Conservation (phyloP, 1,140 invertebrate species). For the Drosophila obscura region DNA sequence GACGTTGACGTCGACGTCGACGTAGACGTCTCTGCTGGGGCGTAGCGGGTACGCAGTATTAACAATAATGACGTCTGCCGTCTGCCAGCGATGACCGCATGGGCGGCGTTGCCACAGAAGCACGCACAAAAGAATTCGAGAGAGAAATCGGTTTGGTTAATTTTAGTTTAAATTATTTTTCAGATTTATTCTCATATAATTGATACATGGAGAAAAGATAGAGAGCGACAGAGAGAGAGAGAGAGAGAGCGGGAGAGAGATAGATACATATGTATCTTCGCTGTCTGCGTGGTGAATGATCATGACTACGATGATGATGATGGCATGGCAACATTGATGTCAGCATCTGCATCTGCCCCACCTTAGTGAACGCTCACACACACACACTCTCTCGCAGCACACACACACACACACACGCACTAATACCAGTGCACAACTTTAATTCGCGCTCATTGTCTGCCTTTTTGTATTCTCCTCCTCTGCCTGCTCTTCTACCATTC, state of each 20-base stretch:
- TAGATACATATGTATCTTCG: too few species aligned
- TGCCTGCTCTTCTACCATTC: constrained; percentile 22
- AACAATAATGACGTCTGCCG: constrained; percentile 63
- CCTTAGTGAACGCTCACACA: constrained; percentile 50
- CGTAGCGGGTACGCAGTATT: constrained; percentile 60
- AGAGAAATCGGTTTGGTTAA: too few species aligned
- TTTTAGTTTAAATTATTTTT: too few species aligned
- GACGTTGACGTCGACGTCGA: constrained; percentile 15
- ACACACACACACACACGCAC: constrained; percentile 14
- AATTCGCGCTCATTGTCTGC: constrained; percentile 78
- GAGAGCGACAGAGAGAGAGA: constrained; percentile 11
- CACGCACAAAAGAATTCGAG: constrained; percentile 8
- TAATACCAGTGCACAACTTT: constrained; percentile 27
- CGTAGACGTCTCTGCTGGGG: constrained; percentile 45
- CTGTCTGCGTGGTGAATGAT: constrained; percentile 8
- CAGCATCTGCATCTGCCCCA: constrained; percentile 48
- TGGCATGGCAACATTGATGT: constrained; percentile 26
- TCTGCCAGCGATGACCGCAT: constrained; percentile 55
- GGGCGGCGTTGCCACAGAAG: constrained; percentile 25
- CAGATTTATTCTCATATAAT: too few species aligned
- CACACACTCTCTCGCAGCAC: constrained; percentile 3
- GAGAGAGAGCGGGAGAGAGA: too few species aligned
- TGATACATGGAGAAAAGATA: background rate
- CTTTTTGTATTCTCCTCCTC: constrained; percentile 22
- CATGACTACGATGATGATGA: constrained; percentile 24